A percentile compares a stretch with the other conserved stretches of the same genome.
Evolutionary conservation across 2,888 invertebrate species (phyloP).

Genomic region (Caenorhabditis panamensis): DNA sequence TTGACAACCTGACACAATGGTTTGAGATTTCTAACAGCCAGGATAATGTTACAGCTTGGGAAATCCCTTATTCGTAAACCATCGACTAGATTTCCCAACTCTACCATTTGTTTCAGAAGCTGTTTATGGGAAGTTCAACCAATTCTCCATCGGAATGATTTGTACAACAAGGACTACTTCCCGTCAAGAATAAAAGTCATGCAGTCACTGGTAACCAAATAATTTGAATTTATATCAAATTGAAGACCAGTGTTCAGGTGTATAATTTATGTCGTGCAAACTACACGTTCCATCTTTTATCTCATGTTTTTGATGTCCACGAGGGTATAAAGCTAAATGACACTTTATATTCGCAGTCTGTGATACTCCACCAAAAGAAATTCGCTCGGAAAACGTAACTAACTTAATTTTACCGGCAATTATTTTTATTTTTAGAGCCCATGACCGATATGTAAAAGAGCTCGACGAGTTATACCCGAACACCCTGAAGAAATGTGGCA

Average conservation of each 20-base stretch:
- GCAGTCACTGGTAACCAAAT: constrained; percentile 57
- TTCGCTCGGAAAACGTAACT: constrained; percentile 15
- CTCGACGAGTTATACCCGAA: constrained; percentile 57
- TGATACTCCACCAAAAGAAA: constrained; percentile 49
- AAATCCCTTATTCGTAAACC: constrained; percentile 66
- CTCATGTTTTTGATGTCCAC: constrained; percentile 68
- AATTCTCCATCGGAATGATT: constrained; percentile 66
- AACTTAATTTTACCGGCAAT: neutral
- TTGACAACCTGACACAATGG: constrained; percentile 65
- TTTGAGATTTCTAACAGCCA: constrained; percentile 48
- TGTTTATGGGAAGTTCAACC: constrained; percentile 71
- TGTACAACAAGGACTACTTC: constrained; percentile 66
- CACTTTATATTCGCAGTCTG: constrained; percentile 57
- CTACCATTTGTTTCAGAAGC: constrained; percentile 63
- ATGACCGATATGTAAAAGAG: constrained; percentile 31
- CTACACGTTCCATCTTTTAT: constrained; percentile 62
- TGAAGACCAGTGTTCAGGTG: constrained; percentile 21
- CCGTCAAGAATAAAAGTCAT: constrained; percentile 69
- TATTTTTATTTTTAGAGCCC: constrained; percentile 40
- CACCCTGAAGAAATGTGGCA: constrained; percentile 61
- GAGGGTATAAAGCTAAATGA: constrained; percentile 59
- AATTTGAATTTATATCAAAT: too few species aligned
- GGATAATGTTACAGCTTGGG: constrained; percentile 38
- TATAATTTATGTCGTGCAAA: constrained; percentile 69
- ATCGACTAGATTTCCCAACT: too few species aligned